Percentiles rank a stretch among this genome's conserved stretches.
Conservation (phyloP, 2,113 vertebrate genomes). For the Urocolius indicus region DNA sequence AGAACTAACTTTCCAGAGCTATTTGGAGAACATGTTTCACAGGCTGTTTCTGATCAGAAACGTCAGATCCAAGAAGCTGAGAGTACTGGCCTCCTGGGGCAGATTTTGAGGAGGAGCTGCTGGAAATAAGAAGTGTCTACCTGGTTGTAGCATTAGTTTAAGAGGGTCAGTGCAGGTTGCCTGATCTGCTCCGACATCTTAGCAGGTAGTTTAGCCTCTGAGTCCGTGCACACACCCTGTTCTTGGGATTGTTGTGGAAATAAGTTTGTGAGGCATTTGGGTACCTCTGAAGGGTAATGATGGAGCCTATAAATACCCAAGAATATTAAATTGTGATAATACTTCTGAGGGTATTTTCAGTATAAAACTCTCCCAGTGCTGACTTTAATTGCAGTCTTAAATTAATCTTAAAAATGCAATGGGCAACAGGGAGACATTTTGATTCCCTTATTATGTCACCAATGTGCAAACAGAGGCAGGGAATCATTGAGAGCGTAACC, state of each 20-base stretch:
- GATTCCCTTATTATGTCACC: not conserved
- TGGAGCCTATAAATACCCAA: not conserved
- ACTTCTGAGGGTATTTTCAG: not conserved
- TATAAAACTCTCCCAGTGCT: not conserved
- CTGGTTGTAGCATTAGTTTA: not conserved
- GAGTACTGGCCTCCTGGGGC: not conserved
- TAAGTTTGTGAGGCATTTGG: not conserved
- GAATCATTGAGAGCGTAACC: not conserved
- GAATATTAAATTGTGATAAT: not conserved
- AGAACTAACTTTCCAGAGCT: not conserved
- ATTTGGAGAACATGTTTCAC: not conserved
- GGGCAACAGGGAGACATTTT: not conserved
- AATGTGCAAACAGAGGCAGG: not conserved
- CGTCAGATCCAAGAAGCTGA: not conserved
- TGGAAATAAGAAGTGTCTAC: not conserved
- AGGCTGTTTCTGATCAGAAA: not conserved
- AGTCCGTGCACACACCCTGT: not conserved
- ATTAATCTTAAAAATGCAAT: conserved; percentile 12
- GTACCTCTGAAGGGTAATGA: not conserved
- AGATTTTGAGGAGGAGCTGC: not conserved
- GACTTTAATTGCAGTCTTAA: not conserved
- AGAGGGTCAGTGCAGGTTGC: not conserved
- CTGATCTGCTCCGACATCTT: not conserved
- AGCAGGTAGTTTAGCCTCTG: not conserved
- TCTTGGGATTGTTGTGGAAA: not conserved